Base-by-base conservation (phyloP, 2,113 vertebrate species). In the Pantherophis guttatus region DNA sequence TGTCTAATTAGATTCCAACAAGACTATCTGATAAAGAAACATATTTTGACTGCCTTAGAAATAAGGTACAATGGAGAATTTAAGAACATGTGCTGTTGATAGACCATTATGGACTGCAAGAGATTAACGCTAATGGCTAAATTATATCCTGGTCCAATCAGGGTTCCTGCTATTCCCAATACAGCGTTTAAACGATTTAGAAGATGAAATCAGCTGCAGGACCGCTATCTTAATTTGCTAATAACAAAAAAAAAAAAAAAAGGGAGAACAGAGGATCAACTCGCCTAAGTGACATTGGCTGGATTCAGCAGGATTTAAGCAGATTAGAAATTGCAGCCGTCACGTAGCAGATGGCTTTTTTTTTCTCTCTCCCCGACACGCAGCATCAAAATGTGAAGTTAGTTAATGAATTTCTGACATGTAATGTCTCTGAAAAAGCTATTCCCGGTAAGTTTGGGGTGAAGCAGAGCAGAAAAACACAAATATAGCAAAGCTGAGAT, bases 1-100 rank as follows among this genome's bases (percentile, higher is more conserved):
- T 95, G 94, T 94, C 95, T 97, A 98, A 98, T 97, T 97, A 96
- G 96, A 96, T 97, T 97, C 95, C 93, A 96, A 96, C 94, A 95
- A 96, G 95, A 96, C 95, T 96, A 57, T 96, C 95, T 90, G 94
- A 96, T 97, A 87, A 95, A 95, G 95, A 96, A 97, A 96, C 86
- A 94, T 57, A 15, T 94, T 96, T 93, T 93, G 87, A 54, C 81
- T 91, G 93, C 95, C 91, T 95, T 95, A 92, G 91, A 96, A 96
- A 86, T 88, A 54, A 13, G 7, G 89, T 87, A 91, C 92, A 89
- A 11, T 6, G 93, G 95, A 97, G 97, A 96, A 95, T 85, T 95
- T n/a, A 92, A 92, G 21, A 94, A 96, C 94, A 96, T 54, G 94
- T 62, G 93, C 92, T 86, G 95, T 91, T 93, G 52, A 95, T 95